A percentile compares a stretch with the other conserved stretches of the same genome.
These are phyloP conservation scores for Xestia xanthographa DNA, from an alignment of 2,888 invertebrate genomes.

Conservation along the genomic window DNA sequence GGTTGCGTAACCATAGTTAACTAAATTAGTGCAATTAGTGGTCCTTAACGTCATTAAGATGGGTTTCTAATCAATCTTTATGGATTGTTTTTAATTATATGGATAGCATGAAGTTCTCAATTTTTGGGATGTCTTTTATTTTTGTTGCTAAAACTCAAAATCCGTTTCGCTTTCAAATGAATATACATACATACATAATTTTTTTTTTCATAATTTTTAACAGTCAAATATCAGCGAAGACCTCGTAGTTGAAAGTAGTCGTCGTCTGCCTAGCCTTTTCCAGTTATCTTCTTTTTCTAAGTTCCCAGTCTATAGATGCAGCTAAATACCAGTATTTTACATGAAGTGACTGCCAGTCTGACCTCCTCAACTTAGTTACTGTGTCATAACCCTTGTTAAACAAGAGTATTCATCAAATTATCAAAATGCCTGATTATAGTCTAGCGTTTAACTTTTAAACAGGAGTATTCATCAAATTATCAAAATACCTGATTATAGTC, in stretches of 20 bases:
- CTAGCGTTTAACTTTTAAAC: not conserved
- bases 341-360: not conserved
- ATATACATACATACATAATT: no score
- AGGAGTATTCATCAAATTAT: not conserved
- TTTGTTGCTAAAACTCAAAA: not conserved
- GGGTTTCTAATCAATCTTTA: conserved; percentile 62
- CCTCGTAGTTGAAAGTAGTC: not conserved
- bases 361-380: not conserved
- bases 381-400: not conserved
- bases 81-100: conserved; percentile 27
- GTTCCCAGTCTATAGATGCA: not conserved
- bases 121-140: not conserved
- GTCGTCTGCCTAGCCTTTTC: no score
- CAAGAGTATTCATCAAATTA: not conserved
- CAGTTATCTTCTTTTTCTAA: not conserved
- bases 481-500: not conserved
- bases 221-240: not conserved
- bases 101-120: conserved; percentile 9
- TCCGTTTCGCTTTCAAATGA: not conserved
- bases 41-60: conserved; percentile 43
- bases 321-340: not conserved
- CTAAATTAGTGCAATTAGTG: conserved; percentile 48
- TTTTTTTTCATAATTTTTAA: no score
- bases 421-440: not conserved
- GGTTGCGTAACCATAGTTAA: conserved; percentile 53